Conservation (phyloP, 2,113 vertebrate species). For the Otolemur garnettii region DNA sequence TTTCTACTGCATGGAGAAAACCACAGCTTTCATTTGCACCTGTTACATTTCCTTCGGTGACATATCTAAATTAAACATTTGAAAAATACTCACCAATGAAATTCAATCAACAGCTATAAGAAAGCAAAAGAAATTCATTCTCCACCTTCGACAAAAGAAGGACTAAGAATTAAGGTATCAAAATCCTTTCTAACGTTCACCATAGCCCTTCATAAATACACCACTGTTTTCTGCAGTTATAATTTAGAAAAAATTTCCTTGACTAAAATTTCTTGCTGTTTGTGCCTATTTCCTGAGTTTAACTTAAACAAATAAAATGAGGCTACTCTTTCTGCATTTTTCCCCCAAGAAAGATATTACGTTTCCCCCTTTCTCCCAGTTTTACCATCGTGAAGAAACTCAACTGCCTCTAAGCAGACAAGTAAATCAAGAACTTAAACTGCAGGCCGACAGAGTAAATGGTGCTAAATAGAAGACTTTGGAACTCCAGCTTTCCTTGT, state of each 20-base stretch:
- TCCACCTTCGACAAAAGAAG: neutral
- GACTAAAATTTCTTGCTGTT: conserved; percentile 23
- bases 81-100: conserved; percentile 56
- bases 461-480: neutral
- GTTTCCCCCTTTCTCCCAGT: neutral
- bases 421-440: conserved; percentile 40
- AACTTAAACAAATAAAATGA: conserved; percentile 52
- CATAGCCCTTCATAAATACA: neutral
- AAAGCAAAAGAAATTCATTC: conserved; percentile 60
- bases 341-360: conserved; percentile 7
- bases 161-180: neutral
- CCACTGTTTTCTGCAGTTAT: neutral
- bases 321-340: conserved; percentile 28
- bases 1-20: conserved; percentile 43
- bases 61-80: conserved; percentile 60
- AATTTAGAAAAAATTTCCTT: conserved; percentile 2
- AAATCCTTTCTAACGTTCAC: neutral
- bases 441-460: neutral
- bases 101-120: conserved; percentile 8
- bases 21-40: neutral
- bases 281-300: conserved; percentile 49
- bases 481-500: neutral
- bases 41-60: conserved; percentile 53
- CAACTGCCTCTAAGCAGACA: conserved; percentile 61
- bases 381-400: conserved; percentile 57